Evolutionary conservation across 2,888 invertebrate genomes (phyloP), one percentile per base, ranked within the genome.

Genomic region (Sepiola atlantica): DNA sequence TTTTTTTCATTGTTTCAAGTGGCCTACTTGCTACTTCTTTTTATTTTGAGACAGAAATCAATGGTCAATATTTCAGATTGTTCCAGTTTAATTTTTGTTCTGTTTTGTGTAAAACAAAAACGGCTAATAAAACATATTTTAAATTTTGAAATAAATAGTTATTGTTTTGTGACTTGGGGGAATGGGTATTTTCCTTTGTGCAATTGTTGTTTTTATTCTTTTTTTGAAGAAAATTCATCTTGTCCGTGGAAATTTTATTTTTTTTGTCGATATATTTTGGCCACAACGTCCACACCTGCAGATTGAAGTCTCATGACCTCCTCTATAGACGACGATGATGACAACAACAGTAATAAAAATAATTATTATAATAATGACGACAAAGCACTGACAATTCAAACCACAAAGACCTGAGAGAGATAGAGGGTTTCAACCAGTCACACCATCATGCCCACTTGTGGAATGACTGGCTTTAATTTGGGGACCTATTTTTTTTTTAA

Each of bases 101-200:
- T 45, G 45, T 8, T 45, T 45, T 45, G 45, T 45, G 45, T 8
- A 45, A 45, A 45, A 77, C n/a, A 77, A n/a, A 77, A 77, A 77
- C 32, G 18, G 3, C 77, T 77, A 77, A 77, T 77, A 77, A 14
- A 77, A 77, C 14, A 77, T 77, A 77, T 77, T 32, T 77, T n/a
- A 77, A 77, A 77, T n/a, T 77, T 32, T 77, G 77, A 77, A 77
- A 77, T 77, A 77, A 77, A 77, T 77, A 77, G 77, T 77, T 77
- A n/a, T 10, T n/a, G n/a, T 77, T 32, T 1, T n/a, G n/a, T 14
- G n/a, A 45, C n/a, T n/a, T 45, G 45, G 45, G 45, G 45, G 45
- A 8, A n/a, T n/a, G 6, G 57, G n/a, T 77, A n/a, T n/a, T n/a
- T 77, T 28, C 24, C 10, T 61, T n/a, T 77, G 77, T 77, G 77